Base-by-base conservation (phyloP, 2,797 vertebrate genomes). In the Sebastes cheni region DNA sequence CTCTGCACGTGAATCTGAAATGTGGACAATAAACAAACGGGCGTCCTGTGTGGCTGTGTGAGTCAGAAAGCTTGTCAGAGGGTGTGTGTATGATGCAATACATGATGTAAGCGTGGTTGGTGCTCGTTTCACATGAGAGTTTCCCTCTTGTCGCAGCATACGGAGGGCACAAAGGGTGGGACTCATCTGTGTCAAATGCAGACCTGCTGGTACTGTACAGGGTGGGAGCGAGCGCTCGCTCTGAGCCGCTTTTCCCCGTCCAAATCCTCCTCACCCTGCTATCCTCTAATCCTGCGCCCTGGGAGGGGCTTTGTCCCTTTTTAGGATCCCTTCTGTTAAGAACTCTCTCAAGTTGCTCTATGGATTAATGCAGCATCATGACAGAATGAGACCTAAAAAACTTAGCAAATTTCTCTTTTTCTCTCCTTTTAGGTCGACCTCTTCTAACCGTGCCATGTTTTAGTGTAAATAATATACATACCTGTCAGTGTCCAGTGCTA, bases 401-500 rank as follows among this genome's bases (percentile, higher is more conserved):
- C 66, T 30, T 42, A 62, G 62, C 36, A 32, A 32, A 12, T 46
- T 59, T 65, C 14, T 65, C 18, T 1, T 20, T 54, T 61, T 39
- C 22, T 42, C 25, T 54, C 18, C 46, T 68, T 82, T 61, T 13
- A 42, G 69, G 55, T 73, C 36, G 36, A 8, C 20, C 23, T 16
- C 42, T 25, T 30, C 42, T 46, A 46, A 52, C 50, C 3, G 20
- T n/a, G 39, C 3, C n/a, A 16, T 18, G 25, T 60, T 67, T 66
- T 20, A 36, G 52, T 16, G 12, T 27, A 2, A 32, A 68, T 52
- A 10, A 6, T 12, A 12, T 52, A 20, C 77, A 42, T 93, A 99
- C 98, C 98, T 99, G 97, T 99, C 98, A 1, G 98, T 99, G 93
- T 99, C 98, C 95, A 99, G 95, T 18, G 98, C 98, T 80, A 99